These are phyloP conservation scores for Hydrozoanthus tunicans DNA, from an alignment of 64 coral and sea anemone species.

Conservation along the genomic window DNA sequence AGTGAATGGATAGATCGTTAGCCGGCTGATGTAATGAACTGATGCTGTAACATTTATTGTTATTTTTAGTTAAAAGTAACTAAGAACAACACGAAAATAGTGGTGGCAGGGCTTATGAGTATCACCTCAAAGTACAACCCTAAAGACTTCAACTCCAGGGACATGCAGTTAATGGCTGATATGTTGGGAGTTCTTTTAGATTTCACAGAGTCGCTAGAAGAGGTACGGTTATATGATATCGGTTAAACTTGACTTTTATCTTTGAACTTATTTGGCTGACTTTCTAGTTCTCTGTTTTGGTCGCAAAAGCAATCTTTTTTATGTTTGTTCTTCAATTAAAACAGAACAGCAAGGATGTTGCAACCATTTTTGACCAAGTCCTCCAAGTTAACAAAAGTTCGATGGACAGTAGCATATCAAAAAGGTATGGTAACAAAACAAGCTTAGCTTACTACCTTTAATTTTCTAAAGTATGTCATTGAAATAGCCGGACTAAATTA, in stretches of 20 bases:
- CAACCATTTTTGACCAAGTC: slow-evolving; percentile 17
- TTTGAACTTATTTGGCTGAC: too few species aligned
- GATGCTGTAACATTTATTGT: not conserved
- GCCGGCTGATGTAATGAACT: too few species aligned
- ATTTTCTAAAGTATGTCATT: too few species aligned
- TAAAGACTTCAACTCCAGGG: not conserved
- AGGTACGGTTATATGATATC: not conserved
- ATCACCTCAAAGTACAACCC: slow-evolving; percentile 13
- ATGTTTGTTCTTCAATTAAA: too few species aligned
- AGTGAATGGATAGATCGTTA: too few species aligned
- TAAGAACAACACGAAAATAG: slow-evolving; percentile 14
- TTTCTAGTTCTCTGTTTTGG: too few species aligned
- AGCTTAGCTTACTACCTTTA: too few species aligned
- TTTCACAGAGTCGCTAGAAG: slow-evolving; percentile 14
- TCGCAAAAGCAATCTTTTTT: too few species aligned
- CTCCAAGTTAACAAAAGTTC: slow-evolving; percentile 32
- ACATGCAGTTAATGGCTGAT: not conserved
- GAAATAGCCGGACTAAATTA: too few species aligned
- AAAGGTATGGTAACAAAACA: not conserved
- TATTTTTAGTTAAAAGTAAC: not conserved
- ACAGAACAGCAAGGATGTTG: not conserved
- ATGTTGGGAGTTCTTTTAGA: slow-evolving; percentile 26
- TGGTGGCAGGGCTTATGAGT: not conserved
- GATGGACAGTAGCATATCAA: slow-evolving; percentile 20
- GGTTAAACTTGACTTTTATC: too few species aligned